Evolutionary conservation across 2,113 vertebrate genomes (phyloP), one percentile per base, ranked within the genome.

Genomic region (Erythrocercus mccallii): DNA sequence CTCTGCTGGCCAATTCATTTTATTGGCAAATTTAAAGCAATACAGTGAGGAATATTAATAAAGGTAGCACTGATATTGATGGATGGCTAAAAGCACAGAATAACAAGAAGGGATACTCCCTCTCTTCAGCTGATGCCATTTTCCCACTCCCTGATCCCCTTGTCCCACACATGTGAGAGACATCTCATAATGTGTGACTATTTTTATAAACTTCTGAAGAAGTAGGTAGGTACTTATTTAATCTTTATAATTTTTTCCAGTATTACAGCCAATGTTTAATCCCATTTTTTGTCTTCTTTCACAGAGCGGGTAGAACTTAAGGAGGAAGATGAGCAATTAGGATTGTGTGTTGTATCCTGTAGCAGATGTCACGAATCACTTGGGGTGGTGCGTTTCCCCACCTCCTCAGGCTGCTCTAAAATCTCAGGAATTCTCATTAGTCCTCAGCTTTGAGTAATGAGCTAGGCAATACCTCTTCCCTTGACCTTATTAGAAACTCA

Each of bases 1-100:
- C 79, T 95, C 82, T 96, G 56, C 58, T 94, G 88, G 87, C 58
- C 72, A 97, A 95, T 86, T 97, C 31, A 96, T 93, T 96, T 98
- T 93, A 97, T 83, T 87, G 96, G 54, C 31, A 96, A 92, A 95
- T 93, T 90, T 86, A 90, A 96, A 94, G 74, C 42, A 69, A 44
- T 23, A 56, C n/a, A 76, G 62, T 65, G 79, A 95, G 95, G 87
- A 97, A 97, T 97, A 94, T 95, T 97, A 97, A 95, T 86, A 95
- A 93, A 95, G 83, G 37, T 86, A 91, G 58, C 40, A 79, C 54
- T 95, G 93, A 93, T 91, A 94, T 35, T 95, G 95, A 94, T 84
- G 74, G 25, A 80, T 86, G 66, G 77, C 48, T 95, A 93, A 93
- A 92, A 78, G 70, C 30, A 90, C 2, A 2, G 58, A 77, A 71